Conservation (phyloP, 2,888 invertebrate species). For the Esperia sulphurella region DNA sequence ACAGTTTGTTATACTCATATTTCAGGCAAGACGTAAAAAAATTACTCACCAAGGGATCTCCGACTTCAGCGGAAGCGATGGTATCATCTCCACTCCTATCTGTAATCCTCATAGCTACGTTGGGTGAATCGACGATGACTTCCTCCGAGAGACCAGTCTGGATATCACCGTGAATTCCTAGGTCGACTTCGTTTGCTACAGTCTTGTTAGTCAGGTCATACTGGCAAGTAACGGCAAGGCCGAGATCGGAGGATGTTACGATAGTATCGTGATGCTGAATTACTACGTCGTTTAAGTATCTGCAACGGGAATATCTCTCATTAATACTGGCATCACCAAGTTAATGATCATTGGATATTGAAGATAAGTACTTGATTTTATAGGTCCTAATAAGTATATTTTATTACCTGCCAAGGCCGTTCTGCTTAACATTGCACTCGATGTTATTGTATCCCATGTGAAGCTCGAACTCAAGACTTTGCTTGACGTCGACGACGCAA, state of each 20-base stretch:
- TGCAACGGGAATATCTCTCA: constrained; percentile 28
- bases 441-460: constrained; percentile 95
- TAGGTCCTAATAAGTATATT: background rate
- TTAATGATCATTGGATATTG: background rate
- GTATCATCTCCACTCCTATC: constrained; percentile 90
- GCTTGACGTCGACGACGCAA: constrained; percentile 93
- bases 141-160: constrained; percentile 92
- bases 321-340: constrained; percentile 1
- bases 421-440: constrained; percentile 95
- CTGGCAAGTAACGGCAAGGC: constrained; percentile 95
- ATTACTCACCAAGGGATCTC: constrained; percentile 86
- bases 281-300: constrained; percentile 93
- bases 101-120: constrained; percentile 96
- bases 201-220: constrained; percentile 97
- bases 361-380: background rate
- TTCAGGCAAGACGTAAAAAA: too few species aligned
- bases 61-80: constrained; percentile 93
- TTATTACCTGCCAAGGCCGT: constrained; percentile 86
- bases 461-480: constrained; percentile 93
- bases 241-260: constrained; percentile 95
- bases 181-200: constrained; percentile 94
- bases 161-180: constrained; percentile 93
- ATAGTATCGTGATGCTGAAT: constrained; percentile 98
- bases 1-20: too few species aligned
- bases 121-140: constrained; percentile 95